Percentiles rank a stretch among this genome's conserved stretches.
Conservation (phyloP, 2,888 invertebrate genomes). For the Cyclophora punctaria region DNA sequence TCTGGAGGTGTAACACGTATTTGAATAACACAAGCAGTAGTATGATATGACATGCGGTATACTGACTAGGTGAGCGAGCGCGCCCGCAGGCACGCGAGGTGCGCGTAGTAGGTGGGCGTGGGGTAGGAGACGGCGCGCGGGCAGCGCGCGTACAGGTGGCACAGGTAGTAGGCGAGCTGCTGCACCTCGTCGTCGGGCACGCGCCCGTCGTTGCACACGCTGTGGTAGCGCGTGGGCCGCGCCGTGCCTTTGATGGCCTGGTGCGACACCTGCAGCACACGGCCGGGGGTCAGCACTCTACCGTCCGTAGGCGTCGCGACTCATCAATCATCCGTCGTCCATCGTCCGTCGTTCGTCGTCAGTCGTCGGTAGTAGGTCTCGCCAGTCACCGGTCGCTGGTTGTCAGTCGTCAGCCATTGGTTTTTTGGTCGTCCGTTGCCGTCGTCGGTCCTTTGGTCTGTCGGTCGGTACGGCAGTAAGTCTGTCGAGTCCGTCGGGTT, state of each 20-base stretch:
- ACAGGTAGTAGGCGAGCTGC: constrained; percentile 85
- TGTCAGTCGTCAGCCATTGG: no score
- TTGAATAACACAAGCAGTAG: constrained; percentile 89
- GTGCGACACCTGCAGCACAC: constrained; percentile 66
- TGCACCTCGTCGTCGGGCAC: constrained; percentile 85
- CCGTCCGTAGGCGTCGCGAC: no score
- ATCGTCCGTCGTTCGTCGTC: no score
- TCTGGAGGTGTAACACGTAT: constrained; percentile 83
- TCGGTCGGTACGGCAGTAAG: no score
- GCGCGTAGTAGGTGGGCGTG: constrained; percentile 91
- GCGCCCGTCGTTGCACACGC: constrained; percentile 85
- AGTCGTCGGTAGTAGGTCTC: no score
- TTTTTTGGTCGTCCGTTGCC: no score
- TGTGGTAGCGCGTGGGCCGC: constrained; percentile 89
- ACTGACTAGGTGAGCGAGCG: constrained; percentile 68
- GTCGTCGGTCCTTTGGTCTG: no score
- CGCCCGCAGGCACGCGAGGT: constrained; percentile 87
- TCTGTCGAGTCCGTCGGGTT: no score
- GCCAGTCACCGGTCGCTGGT: no score
- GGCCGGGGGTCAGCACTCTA: no score
- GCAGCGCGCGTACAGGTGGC: constrained; percentile 90
- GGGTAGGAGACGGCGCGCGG: constrained; percentile 89
- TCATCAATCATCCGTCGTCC: no score
- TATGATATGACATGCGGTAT: constrained; percentile 3
- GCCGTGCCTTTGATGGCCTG: constrained; percentile 87